Evolutionary conservation across 1,140 invertebrate species (phyloP).

Genomic region (Vollenhovia emeryi): DNA sequence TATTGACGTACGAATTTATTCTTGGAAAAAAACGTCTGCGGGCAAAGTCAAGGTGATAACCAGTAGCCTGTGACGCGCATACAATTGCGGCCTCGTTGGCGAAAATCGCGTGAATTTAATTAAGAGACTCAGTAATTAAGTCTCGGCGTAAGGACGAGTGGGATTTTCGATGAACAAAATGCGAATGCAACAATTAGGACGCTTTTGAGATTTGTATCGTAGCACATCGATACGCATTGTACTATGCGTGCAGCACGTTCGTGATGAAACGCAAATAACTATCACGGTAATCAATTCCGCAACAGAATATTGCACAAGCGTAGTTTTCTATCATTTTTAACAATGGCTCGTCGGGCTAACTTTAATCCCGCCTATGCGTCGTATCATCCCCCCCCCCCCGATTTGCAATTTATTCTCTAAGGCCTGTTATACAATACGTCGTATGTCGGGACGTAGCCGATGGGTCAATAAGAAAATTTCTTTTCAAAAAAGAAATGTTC

Average conservation of each 20-base stretch:
- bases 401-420: neutral
- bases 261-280: constrained; percentile 12
- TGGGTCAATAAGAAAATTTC: too few species aligned
- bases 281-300: neutral
- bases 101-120: constrained; percentile 20
- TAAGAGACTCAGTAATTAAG: neutral
- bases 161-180: neutral
- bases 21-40: neutral
- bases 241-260: constrained; percentile 11
- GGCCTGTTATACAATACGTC: too few species aligned
- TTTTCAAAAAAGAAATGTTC: too few species aligned
- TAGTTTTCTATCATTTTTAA: constrained; percentile 34
- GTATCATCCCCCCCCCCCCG: too few species aligned
- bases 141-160: neutral
- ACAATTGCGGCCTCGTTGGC: neutral
- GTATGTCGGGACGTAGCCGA: too few species aligned
- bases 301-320: constrained; percentile 20
- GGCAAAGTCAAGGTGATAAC: neutral
- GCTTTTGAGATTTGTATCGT: neutral
- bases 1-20: neutral
- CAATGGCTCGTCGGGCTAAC: neutral
- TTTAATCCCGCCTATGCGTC: neutral
- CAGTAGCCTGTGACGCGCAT: neutral
- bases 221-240: constrained; percentile 2
- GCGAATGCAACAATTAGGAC: neutral